Base-by-base conservation (phyloP, 1,140 invertebrate genomes). In the Apocrypta bakeri region DNA sequence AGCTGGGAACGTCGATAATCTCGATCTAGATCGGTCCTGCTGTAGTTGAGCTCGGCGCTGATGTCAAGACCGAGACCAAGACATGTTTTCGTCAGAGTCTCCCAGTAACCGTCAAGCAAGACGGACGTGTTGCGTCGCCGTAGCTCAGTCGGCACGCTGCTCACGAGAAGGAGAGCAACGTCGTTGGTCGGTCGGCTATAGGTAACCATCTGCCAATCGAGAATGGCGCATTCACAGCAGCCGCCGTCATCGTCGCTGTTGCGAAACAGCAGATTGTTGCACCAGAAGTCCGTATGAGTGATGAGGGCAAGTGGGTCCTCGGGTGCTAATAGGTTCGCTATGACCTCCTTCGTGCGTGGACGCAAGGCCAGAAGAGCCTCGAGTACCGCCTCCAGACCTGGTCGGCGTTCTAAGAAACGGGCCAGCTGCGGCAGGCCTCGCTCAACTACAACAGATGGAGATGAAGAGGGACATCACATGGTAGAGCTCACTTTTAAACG, bases 141-240 rank as follows among this genome's bases (percentile, higher is more conserved):
- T 71, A 96, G 87, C 86, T 96, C 94, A 0, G 95, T 95, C 0
- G 95, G 94, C 33, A 96, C 90, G 1, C 96, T 96, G 80, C 95
- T 96, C n/a, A 96, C 93, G 3, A 97, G 88, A n/a, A 97, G 90
- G 29, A 97, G 88, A 0, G 96, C 96, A 0, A 97, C 92, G 88
- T 97, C 96, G 86, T 96, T 96, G n/a, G 95, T 95, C 1, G 95
- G 94, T 82, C 94, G 91, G 77, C 95, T 96, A 82, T 96, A 94
- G 0, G 95, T 96, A 74, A 96, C 95, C 96, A 97, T 96, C 92
- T 97, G 96, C 96, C 96, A 97, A 88, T 96, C 96, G 24, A 97
- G 89, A 27, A 96, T 95, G 27, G 94, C 93, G 86, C 96, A 97
- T 25, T 91, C 90, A 75, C 90, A 92, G 27, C 85, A 85, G 40